Evolutionary conservation across 2,797 vertebrate species (phyloP).

Genomic region (Silurus aristotelis): DNA sequence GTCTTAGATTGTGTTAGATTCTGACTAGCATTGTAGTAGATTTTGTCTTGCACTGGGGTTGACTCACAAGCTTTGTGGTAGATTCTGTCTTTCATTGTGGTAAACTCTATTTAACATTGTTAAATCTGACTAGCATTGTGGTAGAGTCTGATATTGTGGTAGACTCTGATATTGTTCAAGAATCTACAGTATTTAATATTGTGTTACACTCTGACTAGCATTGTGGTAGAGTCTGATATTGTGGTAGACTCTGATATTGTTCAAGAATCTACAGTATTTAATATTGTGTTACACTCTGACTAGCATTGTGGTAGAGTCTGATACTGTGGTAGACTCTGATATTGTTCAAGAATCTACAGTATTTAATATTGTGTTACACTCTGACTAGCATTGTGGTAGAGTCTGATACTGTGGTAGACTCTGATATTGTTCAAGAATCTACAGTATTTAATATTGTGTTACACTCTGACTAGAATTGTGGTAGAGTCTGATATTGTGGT

Average conservation of each 20-base stretch:
- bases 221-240: neutral
- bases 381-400: neutral
- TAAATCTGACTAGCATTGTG: neutral
- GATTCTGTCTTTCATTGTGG: neutral
- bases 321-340: neutral
- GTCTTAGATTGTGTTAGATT: neutral
- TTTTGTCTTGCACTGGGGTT: neutral
- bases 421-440: neutral
- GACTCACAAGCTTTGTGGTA: neutral
- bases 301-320: neutral
- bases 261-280: neutral
- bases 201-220: neutral
- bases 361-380: neutral
- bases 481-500: neutral
- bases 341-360: neutral
- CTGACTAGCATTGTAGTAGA: neutral
- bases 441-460: neutral
- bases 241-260: neutral
- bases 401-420: neutral
- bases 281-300: neutral
- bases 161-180: neutral
- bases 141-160: neutral
- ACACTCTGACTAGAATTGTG: neutral
- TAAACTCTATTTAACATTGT: neutral
- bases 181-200: neutral